Conservation (phyloP, 2,113 vertebrate genomes). For the Prunella fulvescens region DNA sequence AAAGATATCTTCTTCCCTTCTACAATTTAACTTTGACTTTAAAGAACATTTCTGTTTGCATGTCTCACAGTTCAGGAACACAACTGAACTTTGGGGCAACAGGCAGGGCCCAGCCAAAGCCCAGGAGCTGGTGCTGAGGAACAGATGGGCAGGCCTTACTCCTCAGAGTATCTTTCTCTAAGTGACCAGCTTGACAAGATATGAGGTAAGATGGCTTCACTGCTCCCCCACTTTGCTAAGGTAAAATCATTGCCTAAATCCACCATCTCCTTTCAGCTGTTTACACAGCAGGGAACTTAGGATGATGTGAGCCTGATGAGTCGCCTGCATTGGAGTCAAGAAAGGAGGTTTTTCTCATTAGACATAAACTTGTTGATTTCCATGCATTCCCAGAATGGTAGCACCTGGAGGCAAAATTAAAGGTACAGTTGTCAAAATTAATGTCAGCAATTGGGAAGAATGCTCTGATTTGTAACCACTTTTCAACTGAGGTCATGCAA, state of each 20-base stretch:
- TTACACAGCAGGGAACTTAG: neutral
- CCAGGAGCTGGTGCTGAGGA: neutral
- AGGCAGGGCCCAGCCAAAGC: neutral
- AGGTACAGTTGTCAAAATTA: neutral
- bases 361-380: neutral
- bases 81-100: neutral
- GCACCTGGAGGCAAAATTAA: neutral
- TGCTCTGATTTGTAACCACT: neutral
- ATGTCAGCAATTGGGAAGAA: neutral
- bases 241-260: neutral
- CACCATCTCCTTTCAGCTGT: neutral
- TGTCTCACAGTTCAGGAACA: neutral
- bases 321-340: neutral
- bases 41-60: neutral
- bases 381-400: neutral
- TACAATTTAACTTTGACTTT: neutral
- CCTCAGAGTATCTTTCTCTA: neutral
- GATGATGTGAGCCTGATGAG: neutral
- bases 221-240: neutral
- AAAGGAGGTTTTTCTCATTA: neutral
- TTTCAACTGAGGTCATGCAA: neutral
- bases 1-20: neutral
- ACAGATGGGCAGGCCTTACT: accelerated
- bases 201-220: neutral
- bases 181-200: neutral